phyloP scores from a whole-genome alignment of 2,888 invertebrate species.

The Synergus gifuensis region DNA sequence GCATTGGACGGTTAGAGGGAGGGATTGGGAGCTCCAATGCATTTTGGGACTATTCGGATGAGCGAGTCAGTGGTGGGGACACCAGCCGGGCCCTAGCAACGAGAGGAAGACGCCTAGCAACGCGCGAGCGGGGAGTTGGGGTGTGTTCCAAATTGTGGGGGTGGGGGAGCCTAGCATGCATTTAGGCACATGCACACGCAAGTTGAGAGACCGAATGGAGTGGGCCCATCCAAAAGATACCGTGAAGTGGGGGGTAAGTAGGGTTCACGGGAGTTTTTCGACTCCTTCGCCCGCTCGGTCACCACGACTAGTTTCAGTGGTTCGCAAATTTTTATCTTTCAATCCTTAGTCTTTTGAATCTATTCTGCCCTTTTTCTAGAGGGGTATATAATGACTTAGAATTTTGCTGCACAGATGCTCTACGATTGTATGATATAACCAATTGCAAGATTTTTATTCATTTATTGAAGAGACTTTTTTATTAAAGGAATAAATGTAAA shows the following conservation, averaged over 20 bases:
- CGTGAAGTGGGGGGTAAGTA: conserved; percentile 75
- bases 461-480: too few relatives aligned
- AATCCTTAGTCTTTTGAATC: neutral
- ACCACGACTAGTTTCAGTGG: conserved; percentile 76
- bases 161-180: conserved; percentile 74
- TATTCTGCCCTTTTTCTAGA: neutral
- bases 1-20: conserved; percentile 65
- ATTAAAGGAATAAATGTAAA: too few relatives aligned
- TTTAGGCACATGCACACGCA: conserved; percentile 71
- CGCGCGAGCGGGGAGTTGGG: conserved; percentile 55
- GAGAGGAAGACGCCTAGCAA: conserved; percentile 70
- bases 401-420: neutral
- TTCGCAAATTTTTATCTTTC: conserved; percentile 70
- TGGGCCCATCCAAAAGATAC: conserved; percentile 68
- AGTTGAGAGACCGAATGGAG: conserved; percentile 53
- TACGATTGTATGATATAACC: neutral
- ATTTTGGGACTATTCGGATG: conserved; percentile 76
- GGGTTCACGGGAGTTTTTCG: conserved; percentile 78
- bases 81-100: conserved; percentile 74
- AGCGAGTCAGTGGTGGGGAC: conserved; percentile 58
- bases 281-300: conserved; percentile 72
- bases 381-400: neutral
- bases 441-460: neutral
- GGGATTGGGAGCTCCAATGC: conserved; percentile 64
- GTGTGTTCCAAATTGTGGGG: conserved; percentile 55